Base-by-base conservation (phyloP, 2,113 vertebrate species). In the Xiphorhynchus elegans region DNA sequence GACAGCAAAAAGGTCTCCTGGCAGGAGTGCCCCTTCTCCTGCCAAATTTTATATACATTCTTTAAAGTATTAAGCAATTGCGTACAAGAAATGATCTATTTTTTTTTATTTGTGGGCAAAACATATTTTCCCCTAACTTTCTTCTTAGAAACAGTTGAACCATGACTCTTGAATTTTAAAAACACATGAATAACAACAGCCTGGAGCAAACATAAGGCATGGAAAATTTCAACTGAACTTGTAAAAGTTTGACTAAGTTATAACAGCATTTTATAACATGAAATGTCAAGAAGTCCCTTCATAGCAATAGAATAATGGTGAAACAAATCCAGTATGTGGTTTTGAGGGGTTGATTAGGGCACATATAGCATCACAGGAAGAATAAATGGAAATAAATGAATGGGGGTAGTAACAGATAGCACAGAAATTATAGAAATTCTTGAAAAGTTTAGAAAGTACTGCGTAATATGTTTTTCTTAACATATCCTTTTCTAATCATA, bases 171-270 rank as follows among this genome's bases (percentile, higher is more conserved):
- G 68, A 91, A 93, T 87, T 90, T 87, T 75, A 67, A 92, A 93
- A 96, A 52, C 52, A 60, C 8, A 75, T 81, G 68, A 78, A 81
- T 78, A 91, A 78, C 47, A 90, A 70, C 47, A 44, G 86, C 26
- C 93, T 92, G 90, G 73, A 92, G 85, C 56, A 75, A 95, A 78
- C 39, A 92, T 3, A 31, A 70, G 72, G 25, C 77, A 87, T 63
- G 89, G 93, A 95, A 95, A 95, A 89, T 84, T 94, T 88, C 59
- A 89, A 6, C 52, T 47, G 56, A 90, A 81, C 44, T 84, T 93
- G 59, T 88, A 84, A 74, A 96, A 84, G 17, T 58, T 88, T 90
- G 83, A 86, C 37, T 47, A 87, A 86, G 19, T 89, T 87, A 46
- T 81, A 90, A 67, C 24, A 68, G 29, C 1, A 1, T 80, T 82